Conservation (phyloP, 2,113 vertebrate genomes). For the Tragelaphus scriptus region DNA sequence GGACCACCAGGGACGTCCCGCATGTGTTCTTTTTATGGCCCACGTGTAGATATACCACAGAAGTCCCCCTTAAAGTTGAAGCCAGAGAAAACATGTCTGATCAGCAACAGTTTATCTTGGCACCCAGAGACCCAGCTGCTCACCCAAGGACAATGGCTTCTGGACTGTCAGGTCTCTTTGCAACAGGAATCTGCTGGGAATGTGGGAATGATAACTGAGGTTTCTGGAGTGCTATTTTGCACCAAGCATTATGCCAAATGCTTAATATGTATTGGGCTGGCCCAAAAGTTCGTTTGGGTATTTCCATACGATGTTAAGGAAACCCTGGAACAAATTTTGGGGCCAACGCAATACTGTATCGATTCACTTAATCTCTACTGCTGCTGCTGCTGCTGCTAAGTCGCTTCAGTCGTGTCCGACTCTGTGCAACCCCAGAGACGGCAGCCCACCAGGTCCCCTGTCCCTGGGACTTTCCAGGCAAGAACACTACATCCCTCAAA, state of each 20-base stretch:
- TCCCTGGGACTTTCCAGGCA: too few species aligned
- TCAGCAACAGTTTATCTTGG: background rate
- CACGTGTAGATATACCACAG: background rate
- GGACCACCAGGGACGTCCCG: background rate
- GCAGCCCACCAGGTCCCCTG: too few species aligned
- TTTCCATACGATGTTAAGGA: background rate
- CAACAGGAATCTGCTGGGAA: background rate
- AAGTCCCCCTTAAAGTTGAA: constrained; percentile 18
- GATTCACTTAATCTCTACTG: background rate
- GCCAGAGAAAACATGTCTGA: background rate
- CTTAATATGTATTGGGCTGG: background rate
- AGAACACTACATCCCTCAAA: background rate
- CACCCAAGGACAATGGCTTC: background rate
- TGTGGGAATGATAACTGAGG: background rate
- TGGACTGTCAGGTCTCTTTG: background rate
- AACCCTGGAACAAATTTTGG: background rate
- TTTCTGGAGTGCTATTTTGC: background rate
- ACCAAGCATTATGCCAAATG: background rate
- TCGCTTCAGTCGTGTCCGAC: too few species aligned
- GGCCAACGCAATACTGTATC: background rate
- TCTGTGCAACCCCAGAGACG: too few species aligned
- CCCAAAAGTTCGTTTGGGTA: background rate
- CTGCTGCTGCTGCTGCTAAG: too few species aligned
- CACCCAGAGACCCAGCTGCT: background rate
- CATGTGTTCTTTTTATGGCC: background rate